Percentiles rank a stretch among this genome's conserved stretches.
Evolutionary conservation across 2,888 invertebrate genomes (phyloP).

Genomic region (Exocentrus adspersus): DNA sequence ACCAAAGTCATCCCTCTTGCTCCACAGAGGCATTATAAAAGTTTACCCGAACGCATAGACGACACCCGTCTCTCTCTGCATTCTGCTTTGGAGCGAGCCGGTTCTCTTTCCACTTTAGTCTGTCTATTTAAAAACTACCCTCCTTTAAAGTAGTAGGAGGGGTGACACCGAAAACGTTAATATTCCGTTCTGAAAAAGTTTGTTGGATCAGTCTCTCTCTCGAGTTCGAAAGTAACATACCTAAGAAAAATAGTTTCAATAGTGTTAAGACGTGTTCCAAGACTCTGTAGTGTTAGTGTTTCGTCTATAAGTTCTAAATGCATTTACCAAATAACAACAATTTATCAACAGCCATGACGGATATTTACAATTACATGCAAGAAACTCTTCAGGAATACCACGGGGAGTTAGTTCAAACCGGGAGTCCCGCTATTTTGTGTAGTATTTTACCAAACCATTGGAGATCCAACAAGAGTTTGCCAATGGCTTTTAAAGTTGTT

Average conservation of each 20-base stretch:
- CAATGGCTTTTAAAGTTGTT: constrained; percentile 95
- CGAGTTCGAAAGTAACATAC: constrained; percentile 37
- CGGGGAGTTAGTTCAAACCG: constrained; percentile 93
- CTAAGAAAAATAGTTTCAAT: constrained; percentile 23
- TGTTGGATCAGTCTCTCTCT: constrained; percentile 48
- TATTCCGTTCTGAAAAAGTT: constrained; percentile 63
- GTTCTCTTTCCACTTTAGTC: constrained; percentile 54
- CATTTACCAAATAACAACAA: constrained; percentile 70
- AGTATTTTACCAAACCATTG: constrained; percentile 94
- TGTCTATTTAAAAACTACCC: constrained; percentile 66
- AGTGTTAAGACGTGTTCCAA: constrained; percentile 32
- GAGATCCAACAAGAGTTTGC: constrained; percentile 97
- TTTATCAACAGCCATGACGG: constrained; percentile 74
- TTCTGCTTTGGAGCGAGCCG: constrained; percentile 46
- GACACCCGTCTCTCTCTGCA: constrained; percentile 40
- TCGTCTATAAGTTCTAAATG: constrained; percentile 61
- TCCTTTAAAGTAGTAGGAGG: constrained; percentile 60
- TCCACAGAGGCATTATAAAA: constrained; percentile 54
- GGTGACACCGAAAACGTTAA: constrained; percentile 54
- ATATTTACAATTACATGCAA: constrained; percentile 78
- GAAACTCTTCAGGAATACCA: constrained; percentile 88
- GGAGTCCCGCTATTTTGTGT: constrained; percentile 95
- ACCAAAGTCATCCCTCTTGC: constrained; percentile 38
- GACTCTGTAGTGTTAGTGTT: constrained; percentile 33
- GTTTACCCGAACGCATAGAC: constrained; percentile 60